These are phyloP conservation scores for Pocota personata DNA, from an alignment of 2,888 invertebrate genomes.

Conservation along the genomic window DNA sequence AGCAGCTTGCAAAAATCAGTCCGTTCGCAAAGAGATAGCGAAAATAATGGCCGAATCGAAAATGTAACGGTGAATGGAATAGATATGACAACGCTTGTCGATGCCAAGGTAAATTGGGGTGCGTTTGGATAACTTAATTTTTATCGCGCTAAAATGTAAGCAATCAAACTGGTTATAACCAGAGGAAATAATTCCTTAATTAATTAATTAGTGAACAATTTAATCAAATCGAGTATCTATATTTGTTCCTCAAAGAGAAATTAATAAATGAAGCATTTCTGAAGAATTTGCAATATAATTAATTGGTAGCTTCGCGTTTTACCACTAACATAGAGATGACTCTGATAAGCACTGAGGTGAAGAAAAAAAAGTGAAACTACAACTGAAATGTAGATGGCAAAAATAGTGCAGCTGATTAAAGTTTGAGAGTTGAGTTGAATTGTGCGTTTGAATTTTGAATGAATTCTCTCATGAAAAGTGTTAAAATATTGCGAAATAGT, in stretches of 20 bases:
- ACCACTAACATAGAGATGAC: not conserved
- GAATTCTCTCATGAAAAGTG: not conserved
- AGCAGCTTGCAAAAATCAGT: not conserved
- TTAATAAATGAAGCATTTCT: too few relatives aligned
- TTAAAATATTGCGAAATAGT: too few relatives aligned
- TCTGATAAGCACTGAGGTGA: not conserved
- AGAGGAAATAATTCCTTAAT: too few relatives aligned
- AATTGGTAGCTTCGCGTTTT: too few relatives aligned
- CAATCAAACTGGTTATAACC: too few relatives aligned
- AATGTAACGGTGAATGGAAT: conserved; percentile 3
- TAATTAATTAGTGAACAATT: too few relatives aligned
- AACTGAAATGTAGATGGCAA: not conserved
- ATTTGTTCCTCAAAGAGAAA: too few relatives aligned
- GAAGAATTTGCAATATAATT: too few relatives aligned
- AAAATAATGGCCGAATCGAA: conserved; percentile 14
- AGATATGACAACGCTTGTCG: not conserved
- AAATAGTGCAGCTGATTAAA: too few relatives aligned
- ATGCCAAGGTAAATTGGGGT: not conserved
- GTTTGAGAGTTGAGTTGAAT: not conserved
- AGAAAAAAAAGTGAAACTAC: not conserved
- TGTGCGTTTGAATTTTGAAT: not conserved
- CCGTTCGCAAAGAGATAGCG: not conserved
- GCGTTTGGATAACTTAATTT: not conserved
- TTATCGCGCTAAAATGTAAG: not conserved
- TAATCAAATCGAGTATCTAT: too few relatives aligned